A percentile compares a stretch with the other conserved stretches of the same genome.
phyloP scores from a whole-genome alignment of 2,797 vertebrate genomes.

The Tokudaia tokunoshimensis region DNA sequence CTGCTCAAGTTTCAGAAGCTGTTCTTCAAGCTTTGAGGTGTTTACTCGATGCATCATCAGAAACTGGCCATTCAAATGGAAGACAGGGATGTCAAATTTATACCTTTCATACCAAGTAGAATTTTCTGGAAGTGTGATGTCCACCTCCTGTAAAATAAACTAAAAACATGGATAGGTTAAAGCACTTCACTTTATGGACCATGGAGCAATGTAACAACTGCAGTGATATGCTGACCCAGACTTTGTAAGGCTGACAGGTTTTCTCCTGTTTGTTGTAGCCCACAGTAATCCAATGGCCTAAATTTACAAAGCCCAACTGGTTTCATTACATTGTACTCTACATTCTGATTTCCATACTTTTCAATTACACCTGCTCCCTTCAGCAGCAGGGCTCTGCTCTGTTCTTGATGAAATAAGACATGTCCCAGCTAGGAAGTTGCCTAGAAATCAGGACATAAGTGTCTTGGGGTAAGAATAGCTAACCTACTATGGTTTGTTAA shows the following conservation, averaged over 20 bases:
- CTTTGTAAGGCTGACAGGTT: not conserved
- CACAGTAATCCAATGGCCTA: not conserved
- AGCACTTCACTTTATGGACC: slow-evolving; percentile 27
- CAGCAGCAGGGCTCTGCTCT: not conserved
- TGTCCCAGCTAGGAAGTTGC: not conserved
- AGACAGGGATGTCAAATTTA: slow-evolving; percentile 93
- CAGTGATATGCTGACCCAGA: not conserved
- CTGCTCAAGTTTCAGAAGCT: slow-evolving; percentile 87
- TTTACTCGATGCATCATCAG: slow-evolving; percentile 93
- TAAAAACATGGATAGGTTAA: slow-evolving; percentile 80
- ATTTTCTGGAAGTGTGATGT: slow-evolving; percentile 92
- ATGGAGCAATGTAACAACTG: not conserved
- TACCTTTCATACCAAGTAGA: slow-evolving; percentile 91
- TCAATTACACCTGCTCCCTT: not conserved
- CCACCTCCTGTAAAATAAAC: slow-evolving; percentile 93
- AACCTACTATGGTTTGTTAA: slow-evolving; percentile 16
- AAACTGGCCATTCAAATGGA: slow-evolving; percentile 93
- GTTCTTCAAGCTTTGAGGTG: slow-evolving; percentile 88
- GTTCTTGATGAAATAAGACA: slow-evolving; percentile 40
- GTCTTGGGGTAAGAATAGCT: slow-evolving; percentile 10
- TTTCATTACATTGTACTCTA: slow-evolving; percentile 19
- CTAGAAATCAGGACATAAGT: slow-evolving; percentile 41
- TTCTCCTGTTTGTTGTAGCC: not conserved
- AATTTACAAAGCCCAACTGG: not conserved
- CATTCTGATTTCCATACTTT: slow-evolving; percentile 13